Conservation (phyloP, 1,140 invertebrate genomes). For the Lepidotrigona ventralis region DNA sequence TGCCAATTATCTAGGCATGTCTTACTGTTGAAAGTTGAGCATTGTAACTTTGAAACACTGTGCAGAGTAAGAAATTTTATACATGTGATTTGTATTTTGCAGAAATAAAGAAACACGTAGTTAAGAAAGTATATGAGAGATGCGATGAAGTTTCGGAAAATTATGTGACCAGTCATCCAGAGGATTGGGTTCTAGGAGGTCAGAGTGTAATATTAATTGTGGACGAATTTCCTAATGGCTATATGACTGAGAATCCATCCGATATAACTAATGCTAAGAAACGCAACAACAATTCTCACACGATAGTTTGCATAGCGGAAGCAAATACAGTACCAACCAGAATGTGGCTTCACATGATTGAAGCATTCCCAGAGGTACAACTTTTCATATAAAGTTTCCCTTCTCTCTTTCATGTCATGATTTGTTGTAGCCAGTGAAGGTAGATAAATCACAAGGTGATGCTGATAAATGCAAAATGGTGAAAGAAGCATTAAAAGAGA, state of each 20-base stretch:
- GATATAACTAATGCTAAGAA: conserved; percentile 69
- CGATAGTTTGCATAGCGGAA: conserved; percentile 80
- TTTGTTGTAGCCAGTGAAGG: conserved; percentile 65
- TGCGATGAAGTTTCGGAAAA: conserved; percentile 74
- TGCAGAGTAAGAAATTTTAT: background rate
- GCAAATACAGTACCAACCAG: conserved; percentile 73
- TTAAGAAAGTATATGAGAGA: conserved; percentile 77
- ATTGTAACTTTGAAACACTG: background rate
- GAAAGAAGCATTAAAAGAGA: conserved; percentile 76
- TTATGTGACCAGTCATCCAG: conserved; percentile 74
- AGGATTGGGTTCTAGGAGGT: conserved; percentile 78
- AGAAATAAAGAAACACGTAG: conserved; percentile 78
- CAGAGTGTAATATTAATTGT: conserved; percentile 76
- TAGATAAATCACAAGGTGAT: conserved; percentile 49
- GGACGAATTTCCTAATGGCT: conserved; percentile 80
- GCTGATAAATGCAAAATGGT: conserved; percentile 59
- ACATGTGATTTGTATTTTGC: conserved; percentile 45
- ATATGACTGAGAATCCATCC: conserved; percentile 70
- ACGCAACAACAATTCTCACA: conserved; percentile 77
- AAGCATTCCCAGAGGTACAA: conserved; percentile 71
- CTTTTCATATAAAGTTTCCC: background rate
- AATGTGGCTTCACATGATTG: conserved; percentile 78
- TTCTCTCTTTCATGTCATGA: conserved; percentile 9
- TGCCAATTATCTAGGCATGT: conserved; percentile 69
- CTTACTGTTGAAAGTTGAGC: background rate